Evolutionary conservation across 2,797 vertebrate species (phyloP).

Genomic region (Cyclura pinguis): DNA sequence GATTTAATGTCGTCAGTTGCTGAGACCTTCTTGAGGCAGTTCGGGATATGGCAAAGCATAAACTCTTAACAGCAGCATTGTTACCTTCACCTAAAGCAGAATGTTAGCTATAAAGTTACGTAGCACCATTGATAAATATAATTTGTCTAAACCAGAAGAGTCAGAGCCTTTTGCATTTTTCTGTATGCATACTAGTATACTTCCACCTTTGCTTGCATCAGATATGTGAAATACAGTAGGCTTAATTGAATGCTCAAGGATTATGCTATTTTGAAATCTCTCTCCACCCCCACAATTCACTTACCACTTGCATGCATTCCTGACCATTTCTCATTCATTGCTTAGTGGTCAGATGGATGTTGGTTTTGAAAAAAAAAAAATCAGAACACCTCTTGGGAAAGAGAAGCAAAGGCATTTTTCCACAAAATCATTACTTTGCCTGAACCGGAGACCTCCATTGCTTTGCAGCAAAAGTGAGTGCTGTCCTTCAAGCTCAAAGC

Average conservation of each 20-base stretch:
- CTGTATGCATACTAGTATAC: neutral
- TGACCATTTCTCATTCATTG: neutral
- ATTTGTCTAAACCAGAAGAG: conserved; percentile 5
- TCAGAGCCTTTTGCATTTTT: conserved; percentile 9
- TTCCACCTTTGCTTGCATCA: conserved; percentile 27
- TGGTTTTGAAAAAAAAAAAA: neutral
- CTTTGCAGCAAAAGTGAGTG: neutral
- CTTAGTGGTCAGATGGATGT: neutral
- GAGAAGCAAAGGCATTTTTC: neutral
- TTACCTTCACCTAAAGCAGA: conserved; percentile 31
- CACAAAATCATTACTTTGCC: neutral
- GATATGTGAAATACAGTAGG: neutral
- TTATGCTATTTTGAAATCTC: neutral
- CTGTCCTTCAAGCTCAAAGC: conserved; percentile 10
- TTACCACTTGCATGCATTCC: neutral
- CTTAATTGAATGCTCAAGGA: conserved; percentile 13
- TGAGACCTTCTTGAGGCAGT: conserved; percentile 1
- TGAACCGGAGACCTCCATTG: neutral
- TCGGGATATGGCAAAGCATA: conserved; percentile 43
- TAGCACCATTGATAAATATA: conserved; percentile 27
- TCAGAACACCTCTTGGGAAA: neutral
- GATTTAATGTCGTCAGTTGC: conserved; percentile 33
- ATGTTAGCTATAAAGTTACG: neutral
- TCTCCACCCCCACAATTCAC: conserved; percentile 17
- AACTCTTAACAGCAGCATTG: conserved; percentile 27